These are phyloP conservation scores for Drosophila bifasciata DNA, from an alignment of 1,140 invertebrate genomes.

Conservation along the genomic window DNA sequence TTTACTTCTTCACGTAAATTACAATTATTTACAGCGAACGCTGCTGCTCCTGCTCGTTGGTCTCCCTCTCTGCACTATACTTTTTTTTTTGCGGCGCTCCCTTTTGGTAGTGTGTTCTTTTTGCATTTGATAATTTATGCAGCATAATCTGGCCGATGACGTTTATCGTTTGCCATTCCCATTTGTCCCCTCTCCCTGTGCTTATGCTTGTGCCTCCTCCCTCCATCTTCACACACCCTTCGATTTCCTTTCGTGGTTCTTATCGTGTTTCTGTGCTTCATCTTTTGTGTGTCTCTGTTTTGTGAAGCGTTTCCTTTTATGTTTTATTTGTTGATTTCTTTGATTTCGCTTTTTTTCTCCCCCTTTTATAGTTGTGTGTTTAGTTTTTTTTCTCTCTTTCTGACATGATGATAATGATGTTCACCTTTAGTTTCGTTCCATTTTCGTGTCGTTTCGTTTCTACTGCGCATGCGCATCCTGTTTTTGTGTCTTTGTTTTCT, in stretches of 20 bases:
- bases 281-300: conserved; percentile 50
- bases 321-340: conserved; percentile 79
- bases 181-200: conserved; percentile 28
- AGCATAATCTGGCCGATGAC: conserved; percentile 77
- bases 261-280: conserved; percentile 59
- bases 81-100: conserved; percentile 47
- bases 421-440: conserved; percentile 67
- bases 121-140: conserved; percentile 81
- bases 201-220: conserved; percentile 10
- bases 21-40: conserved; percentile 76
- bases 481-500: conserved; percentile 68
- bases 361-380: conserved; percentile 21
- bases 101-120: conserved; percentile 63
- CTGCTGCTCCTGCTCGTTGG: conserved; percentile 35
- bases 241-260: conserved; percentile 49
- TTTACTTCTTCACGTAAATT: conserved; percentile 64
- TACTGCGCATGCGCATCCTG: conserved; percentile 73
- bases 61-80: conserved; percentile 1
- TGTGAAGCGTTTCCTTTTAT: conserved; percentile 75
- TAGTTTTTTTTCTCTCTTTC: conserved; percentile 34
- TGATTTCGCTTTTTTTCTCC: conserved; percentile 70
- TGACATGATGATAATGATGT: conserved; percentile 63
- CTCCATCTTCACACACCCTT: conserved; percentile 11
- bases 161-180: conserved; percentile 74
- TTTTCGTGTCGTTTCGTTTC: conserved; percentile 47